phyloP scores from a whole-genome alignment of 2,113 vertebrate genomes.

The Engystomops pustulosus region DNA sequence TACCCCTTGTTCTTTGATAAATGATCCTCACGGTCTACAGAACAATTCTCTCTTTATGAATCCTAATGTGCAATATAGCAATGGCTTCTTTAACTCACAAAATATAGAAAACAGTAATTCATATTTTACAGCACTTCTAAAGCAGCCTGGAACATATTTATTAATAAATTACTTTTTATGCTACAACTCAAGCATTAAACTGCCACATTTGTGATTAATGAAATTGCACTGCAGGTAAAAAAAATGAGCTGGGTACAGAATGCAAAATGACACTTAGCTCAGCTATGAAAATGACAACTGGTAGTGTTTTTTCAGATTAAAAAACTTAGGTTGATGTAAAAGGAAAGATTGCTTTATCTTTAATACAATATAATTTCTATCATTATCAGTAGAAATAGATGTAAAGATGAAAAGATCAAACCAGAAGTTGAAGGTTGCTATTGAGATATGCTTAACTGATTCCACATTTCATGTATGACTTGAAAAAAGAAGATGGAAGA shows the following conservation, averaged over 20 bases:
- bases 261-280: constrained; percentile 46
- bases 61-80: constrained; percentile 36
- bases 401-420: neutral
- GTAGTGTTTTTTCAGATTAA: constrained; percentile 49
- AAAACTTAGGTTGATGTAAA: constrained; percentile 52
- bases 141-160: constrained; percentile 67
- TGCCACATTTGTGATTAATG: constrained; percentile 69
- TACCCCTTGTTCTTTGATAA: constrained; percentile 46
- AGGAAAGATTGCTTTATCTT: neutral
- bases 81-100: constrained; percentile 61
- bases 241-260: constrained; percentile 56
- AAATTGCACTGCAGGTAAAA: constrained; percentile 62
- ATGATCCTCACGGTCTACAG: constrained; percentile 50
- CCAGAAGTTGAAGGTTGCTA: neutral
- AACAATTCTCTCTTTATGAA: constrained; percentile 53
- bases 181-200: constrained; percentile 66
- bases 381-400: neutral
- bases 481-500: no score
- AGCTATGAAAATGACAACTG: constrained; percentile 58
- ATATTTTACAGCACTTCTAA: constrained; percentile 69
- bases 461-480: neutral
- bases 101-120: constrained; percentile 68
- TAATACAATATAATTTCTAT: neutral
- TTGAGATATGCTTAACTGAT: neutral
- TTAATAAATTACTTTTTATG: constrained; percentile 71